These are phyloP conservation scores for Stegophylla sp. DNA, from an alignment of 2,888 invertebrate genomes.

Conservation along the genomic window DNA sequence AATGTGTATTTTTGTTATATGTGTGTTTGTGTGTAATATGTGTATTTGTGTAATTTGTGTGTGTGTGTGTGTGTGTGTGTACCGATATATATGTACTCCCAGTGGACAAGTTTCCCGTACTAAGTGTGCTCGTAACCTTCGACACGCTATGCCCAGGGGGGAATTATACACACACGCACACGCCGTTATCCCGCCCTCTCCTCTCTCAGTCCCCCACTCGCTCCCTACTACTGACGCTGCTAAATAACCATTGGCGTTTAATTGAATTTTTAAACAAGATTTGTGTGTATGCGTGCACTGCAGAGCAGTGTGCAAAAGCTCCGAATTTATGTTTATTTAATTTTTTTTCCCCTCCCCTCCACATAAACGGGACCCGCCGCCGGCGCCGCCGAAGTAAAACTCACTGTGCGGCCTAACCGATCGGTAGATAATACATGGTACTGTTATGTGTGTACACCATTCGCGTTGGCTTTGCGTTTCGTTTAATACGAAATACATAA, in stretches of 20 bases:
- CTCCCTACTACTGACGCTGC: too few relatives aligned
- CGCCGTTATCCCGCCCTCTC: neutral
- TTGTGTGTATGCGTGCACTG: conserved; percentile 17
- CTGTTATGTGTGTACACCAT: too few relatives aligned
- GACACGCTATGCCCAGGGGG: conserved; percentile 56
- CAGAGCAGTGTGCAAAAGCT: conserved; percentile 27
- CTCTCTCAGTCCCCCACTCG: neutral
- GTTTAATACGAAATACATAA: too few relatives aligned
- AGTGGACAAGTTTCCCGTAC: conserved; percentile 36
- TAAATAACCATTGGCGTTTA: conserved; percentile 34
- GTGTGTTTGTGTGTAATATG: neutral
- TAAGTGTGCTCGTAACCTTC: conserved; percentile 50
- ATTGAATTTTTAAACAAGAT: conserved; percentile 55
- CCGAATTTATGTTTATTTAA: conserved; percentile 18
- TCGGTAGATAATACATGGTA: too few relatives aligned
- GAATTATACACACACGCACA: conserved; percentile 33
- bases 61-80: neutral
- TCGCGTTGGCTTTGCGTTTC: too few relatives aligned
- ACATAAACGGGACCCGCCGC: too few relatives aligned
- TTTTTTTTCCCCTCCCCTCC: neutral
- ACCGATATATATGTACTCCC: conserved; percentile 29
- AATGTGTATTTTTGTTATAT: neutral
- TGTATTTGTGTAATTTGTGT: neutral
- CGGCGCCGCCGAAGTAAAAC: too few relatives aligned
- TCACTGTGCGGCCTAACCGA: too few relatives aligned